Evolutionary conservation across 1,140 invertebrate genomes (phyloP).

Genomic region (Drosophila baimaii): DNA sequence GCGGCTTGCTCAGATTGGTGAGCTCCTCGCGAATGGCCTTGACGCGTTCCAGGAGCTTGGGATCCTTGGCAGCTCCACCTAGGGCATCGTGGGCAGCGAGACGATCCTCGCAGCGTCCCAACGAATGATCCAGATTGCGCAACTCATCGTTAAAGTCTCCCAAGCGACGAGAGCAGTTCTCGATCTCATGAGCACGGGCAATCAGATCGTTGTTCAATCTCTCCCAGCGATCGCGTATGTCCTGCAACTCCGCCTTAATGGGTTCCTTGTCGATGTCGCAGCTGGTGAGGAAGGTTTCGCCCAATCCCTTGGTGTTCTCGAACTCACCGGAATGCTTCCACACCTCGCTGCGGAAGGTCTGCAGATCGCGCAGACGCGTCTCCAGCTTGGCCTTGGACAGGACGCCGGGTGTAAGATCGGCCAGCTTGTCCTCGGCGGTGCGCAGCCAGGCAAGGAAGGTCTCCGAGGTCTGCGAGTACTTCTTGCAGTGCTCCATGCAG

Average conservation of each 20-base stretch:
- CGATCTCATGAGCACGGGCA: constrained; percentile 89
- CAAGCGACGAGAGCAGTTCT: constrained; percentile 92
- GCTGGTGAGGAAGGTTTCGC: constrained; percentile 92
- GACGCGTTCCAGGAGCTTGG: constrained; percentile 92
- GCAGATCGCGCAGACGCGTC: constrained; percentile 94
- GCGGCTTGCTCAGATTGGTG: constrained; percentile 89
- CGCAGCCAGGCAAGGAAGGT: constrained; percentile 94
- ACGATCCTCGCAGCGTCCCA: constrained; percentile 95
- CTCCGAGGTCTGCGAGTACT: constrained; percentile 93
- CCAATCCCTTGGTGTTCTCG: constrained; percentile 93
- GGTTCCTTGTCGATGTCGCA: constrained; percentile 96
- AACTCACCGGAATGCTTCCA: constrained; percentile 96
- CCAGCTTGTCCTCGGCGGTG: constrained; percentile 93
- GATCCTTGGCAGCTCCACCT: constrained; percentile 91
- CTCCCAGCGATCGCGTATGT: constrained; percentile 95
- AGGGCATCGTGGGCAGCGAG: constrained; percentile 92
- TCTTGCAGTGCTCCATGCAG: constrained; percentile 95
- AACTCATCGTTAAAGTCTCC: constrained; percentile 94
- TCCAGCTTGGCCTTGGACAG: constrained; percentile 95
- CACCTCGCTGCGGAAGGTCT: constrained; percentile 95
- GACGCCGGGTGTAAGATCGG: constrained; percentile 90
- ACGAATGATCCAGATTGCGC: constrained; percentile 91
- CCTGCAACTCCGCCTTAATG: constrained; percentile 91
- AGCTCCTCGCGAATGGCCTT: constrained; percentile 91
- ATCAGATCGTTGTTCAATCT: constrained; percentile 92